Percentiles rank a stretch among this genome's conserved stretches.
phyloP scores from a whole-genome alignment of 2,797 vertebrate species.

The Melanotaenia pygmaea region DNA sequence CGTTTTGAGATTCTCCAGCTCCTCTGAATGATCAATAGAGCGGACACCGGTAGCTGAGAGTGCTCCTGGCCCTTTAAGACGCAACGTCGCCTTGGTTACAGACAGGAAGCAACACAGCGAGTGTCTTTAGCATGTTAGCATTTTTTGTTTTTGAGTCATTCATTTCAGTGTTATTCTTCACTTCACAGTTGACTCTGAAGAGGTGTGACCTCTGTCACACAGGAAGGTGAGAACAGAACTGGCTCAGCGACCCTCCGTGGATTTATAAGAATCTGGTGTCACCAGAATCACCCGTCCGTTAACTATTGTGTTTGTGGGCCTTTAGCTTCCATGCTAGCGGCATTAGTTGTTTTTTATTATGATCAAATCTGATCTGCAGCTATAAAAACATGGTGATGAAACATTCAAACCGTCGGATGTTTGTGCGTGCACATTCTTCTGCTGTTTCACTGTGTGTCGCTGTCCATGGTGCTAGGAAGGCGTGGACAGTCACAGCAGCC shows the following conservation, averaged over 20 bases:
- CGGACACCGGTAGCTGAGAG: neutral
- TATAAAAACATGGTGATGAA: neutral
- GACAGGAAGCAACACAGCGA: constrained; percentile 21
- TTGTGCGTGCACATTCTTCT: neutral
- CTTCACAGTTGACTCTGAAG: rapidly evolving
- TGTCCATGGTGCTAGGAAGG: constrained; percentile 56
- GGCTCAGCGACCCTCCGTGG: rapidly evolving
- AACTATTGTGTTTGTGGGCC: neutral
- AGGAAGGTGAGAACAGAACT: constrained; percentile 10
- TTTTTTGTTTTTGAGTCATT: neutral
- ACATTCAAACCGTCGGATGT: neutral
- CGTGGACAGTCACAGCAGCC: neutral
- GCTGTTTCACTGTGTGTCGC: constrained; percentile 13
- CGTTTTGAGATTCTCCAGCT: too few relatives aligned
- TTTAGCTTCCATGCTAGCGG: constrained; percentile 35
- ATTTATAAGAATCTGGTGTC: rapidly evolving
- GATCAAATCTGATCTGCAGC: neutral
- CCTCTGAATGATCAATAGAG: too few relatives aligned
- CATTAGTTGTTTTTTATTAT: too few relatives aligned
- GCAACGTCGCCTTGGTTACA: constrained; percentile 50
- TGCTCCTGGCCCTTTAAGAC: constrained; percentile 66
- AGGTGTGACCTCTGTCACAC: neutral
- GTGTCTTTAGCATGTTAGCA: constrained; percentile 6
- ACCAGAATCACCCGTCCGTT: neutral
- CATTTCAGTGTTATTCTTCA: rapidly evolving